Base-by-base conservation (phyloP, 2,888 invertebrate species). In the Coecobrya sp. region DNA sequence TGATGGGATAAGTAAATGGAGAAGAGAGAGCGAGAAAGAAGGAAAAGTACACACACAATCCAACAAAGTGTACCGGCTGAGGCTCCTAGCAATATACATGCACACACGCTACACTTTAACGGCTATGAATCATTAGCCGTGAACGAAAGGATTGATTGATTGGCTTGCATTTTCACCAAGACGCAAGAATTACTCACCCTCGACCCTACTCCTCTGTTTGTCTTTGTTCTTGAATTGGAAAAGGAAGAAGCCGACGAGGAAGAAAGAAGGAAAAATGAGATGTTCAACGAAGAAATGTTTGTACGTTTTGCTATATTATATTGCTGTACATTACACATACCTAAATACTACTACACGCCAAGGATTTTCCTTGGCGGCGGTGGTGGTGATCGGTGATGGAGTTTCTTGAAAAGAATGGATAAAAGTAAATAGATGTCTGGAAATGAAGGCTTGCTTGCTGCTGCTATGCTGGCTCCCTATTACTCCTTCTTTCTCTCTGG, bases 81-180 rank as follows among this genome's bases (percentile, higher is more conserved):
- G 13, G 22, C 76, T 55, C 55, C 2, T 55, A 3, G 1, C 55
- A 11, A 73, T 19, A 73, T 16, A 42, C 2, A 68, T 30, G 19
- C 27, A 36, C 25, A 49, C 85, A 68, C 22, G 36, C 25, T 70
- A 70, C 70, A 49, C 22, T 19, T n/a, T 27, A 45, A 49, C 27
- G 70, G 73, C 91, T 73, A 91, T 91, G 91, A 91, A 91, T 91
- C 91, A 91, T 91, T 91, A 91, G 82, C 91, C 82, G 87, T 86
- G 87, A 91, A 87, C 82, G 87, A 91, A 91, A 91, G 91, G 91
- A 91, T 91, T 91, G 91, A 91, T 91, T 91, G 91, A 91, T 91
- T 91, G 91, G 91, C 91, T 86, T 91, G 91, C 87, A 91, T 91
- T 91, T 91, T 86, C 91, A 87, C 87, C 91, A 59, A 82, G 91